Evolutionary conservation across 1,140 invertebrate genomes (phyloP).

Genomic region (Centruroides sculpturatus): DNA sequence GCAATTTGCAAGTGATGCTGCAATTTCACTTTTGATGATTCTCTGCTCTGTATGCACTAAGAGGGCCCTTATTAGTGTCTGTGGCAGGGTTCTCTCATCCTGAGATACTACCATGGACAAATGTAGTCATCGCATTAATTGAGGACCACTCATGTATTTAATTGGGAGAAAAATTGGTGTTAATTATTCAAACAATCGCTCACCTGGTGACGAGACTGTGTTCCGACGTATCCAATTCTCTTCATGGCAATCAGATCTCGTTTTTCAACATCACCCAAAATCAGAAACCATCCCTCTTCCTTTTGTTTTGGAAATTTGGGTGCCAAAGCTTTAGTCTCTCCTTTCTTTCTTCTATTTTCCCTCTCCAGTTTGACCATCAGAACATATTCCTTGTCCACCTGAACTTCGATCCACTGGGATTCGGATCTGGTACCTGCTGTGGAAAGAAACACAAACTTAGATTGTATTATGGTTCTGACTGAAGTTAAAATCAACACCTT

Average conservation of each 20-base stretch:
- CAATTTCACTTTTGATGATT: no score
- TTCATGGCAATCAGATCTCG: constrained; percentile 76
- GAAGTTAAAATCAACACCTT: no score
- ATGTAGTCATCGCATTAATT: no score
- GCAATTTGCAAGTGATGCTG: no score
- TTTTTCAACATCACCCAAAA: constrained; percentile 55
- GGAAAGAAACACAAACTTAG: background rate
- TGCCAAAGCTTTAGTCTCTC: constrained; percentile 43
- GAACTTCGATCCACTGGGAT: constrained; percentile 40
- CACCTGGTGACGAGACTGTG: constrained; percentile 16
- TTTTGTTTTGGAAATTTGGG: constrained; percentile 82
- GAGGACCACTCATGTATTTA: no score
- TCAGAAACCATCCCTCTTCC: constrained; percentile 88
- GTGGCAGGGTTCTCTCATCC: no score
- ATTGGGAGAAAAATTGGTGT: background rate
- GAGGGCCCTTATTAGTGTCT: no score
- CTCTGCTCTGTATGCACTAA: no score
- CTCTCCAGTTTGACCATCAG: constrained; percentile 35
- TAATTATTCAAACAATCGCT: background rate
- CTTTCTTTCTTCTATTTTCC: background rate
- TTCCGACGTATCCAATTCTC: constrained; percentile 39
- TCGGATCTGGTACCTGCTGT: constrained; percentile 16
- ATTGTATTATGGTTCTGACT: no score
- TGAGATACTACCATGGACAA: no score
- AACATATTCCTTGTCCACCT: constrained; percentile 54